Evolutionary conservation across 2,797 vertebrate genomes (phyloP), one percentile per base, ranked within the genome.

Genomic region (Chaetophractus vellerosus): DNA sequence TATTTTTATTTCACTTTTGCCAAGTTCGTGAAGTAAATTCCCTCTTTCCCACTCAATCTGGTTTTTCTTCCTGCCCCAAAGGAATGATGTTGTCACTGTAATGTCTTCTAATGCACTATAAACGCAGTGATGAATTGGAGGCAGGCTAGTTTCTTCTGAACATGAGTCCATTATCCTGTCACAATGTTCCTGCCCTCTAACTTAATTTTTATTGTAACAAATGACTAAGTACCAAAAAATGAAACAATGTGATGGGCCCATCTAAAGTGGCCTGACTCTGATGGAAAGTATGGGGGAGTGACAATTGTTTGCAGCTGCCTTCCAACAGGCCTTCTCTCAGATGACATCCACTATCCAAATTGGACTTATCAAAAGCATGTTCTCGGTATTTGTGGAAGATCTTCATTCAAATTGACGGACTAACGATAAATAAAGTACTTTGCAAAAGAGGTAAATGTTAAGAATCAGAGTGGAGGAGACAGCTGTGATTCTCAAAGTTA

Each of bases 161-260:
- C 92, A 95, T 93, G 92, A 97, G 96, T 96, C 97, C 97, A 97
- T 97, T 98, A 98, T 97, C 96, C 97, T 95, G 97, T 97, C 96
- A 96, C 71, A 84, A 85, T 45, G 79, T 96, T 97, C 96, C 96
- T 96, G 96, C 93, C 96, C 92, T 97, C 95, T 96, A 97, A 97
- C 97, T 97, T 97, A 95, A 97, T 97, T 98, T 98, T 98, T 98
- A 97, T 98, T 97, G 96, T 97, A 97, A 98, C 97, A 97, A 97
- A 97, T 97, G 97, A 97, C 96, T 97, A 97, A 98, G 94, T 91
- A 96, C 96, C 95, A 50, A 86, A 96, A 96, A 96, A 97, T 94
- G 97, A 93, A 97, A 79, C 90, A 52, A 80, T 63, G 92, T 82
- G 97, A 96, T 92, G 86, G 94, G 94, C 96, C 57, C 0, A 81